phyloP scores from a whole-genome alignment of 37 sponge, comb jelly and placozoan genomes.

The Beroe forskalii region DNA sequence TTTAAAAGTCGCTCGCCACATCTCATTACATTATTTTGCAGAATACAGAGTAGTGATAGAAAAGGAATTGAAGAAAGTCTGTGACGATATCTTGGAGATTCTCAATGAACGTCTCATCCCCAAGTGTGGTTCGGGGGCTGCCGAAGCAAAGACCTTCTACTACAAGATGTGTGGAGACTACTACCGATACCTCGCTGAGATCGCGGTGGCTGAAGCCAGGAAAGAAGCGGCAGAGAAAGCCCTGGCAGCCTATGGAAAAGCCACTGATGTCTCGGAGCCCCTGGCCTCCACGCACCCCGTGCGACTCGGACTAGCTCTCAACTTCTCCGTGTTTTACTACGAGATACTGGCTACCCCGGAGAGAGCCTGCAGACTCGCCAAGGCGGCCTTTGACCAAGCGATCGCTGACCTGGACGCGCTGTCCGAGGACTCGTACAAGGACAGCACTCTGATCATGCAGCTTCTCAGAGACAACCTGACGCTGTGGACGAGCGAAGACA shows the following conservation, averaged over 20 bases:
- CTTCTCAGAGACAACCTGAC: slow-evolving; percentile 82
- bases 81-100: slow-evolving; percentile 69
- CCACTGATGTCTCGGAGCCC: slow-evolving; percentile 65
- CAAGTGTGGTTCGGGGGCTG: background rate
- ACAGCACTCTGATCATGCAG: slow-evolving; percentile 83
- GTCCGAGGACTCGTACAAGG: slow-evolving; percentile 76
- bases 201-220: slow-evolving; percentile 50
- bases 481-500: slow-evolving; percentile 74
- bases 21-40: background rate
- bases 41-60: slow-evolving; percentile 69
- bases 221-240: slow-evolving; percentile 69
- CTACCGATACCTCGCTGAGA: slow-evolving; percentile 70
- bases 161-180: slow-evolving; percentile 73
- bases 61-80: slow-evolving; percentile 71
- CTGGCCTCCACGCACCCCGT: slow-evolving; percentile 71
- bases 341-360: slow-evolving; percentile 70
- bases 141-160: slow-evolving; percentile 68
- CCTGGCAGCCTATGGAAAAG: slow-evolving; percentile 67
- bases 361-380: slow-evolving; percentile 71
- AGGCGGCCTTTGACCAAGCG: slow-evolving; percentile 77
- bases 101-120: slow-evolving; percentile 74
- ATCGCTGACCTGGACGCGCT: slow-evolving; percentile 74
- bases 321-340: slow-evolving; percentile 78
- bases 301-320: slow-evolving; percentile 73
- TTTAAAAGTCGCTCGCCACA: too few species aligned